These are phyloP conservation scores for Piscicola geometra DNA, from an alignment of 2,888 invertebrate genomes.

Conservation along the genomic window DNA sequence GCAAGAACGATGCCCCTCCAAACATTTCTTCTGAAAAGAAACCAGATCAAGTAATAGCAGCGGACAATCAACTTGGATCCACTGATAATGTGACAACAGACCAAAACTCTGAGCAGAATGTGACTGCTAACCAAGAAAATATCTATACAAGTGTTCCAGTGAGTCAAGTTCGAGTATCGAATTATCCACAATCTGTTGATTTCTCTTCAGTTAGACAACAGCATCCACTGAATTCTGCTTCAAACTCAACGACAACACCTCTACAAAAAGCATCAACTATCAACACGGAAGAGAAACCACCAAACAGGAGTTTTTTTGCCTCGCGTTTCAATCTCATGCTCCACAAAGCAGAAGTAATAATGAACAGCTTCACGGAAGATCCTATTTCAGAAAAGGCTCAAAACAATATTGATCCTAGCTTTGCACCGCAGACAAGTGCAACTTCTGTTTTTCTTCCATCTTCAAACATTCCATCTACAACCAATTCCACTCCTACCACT, in stretches of 20 bases:
- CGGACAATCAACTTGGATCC: too few relatives aligned
- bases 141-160: too few relatives aligned
- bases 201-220: too few relatives aligned
- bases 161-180: too few relatives aligned
- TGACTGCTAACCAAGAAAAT: too few relatives aligned
- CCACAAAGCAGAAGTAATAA: conserved; percentile 27
- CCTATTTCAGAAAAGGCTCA: background rate
- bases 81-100: too few relatives aligned
- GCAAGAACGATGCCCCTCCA: too few relatives aligned
- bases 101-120: too few relatives aligned
- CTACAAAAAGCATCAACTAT: background rate
- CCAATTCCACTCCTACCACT: background rate
- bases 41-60: too few relatives aligned
- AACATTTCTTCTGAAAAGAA: too few relatives aligned
- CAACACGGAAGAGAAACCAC: background rate
- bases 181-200: too few relatives aligned
- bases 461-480: conserved; percentile 4
- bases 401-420: background rate
- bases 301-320: conserved; percentile 18
- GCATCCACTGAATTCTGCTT: background rate
- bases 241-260: background rate
- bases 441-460: background rate
- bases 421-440: background rate
- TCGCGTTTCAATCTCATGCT: conserved; percentile 21
- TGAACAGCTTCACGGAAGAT: conserved; percentile 14